Evolutionary conservation across 1,140 invertebrate species (phyloP), one percentile per base, ranked within the genome.

Genomic region (Drosophila yakuba): DNA sequence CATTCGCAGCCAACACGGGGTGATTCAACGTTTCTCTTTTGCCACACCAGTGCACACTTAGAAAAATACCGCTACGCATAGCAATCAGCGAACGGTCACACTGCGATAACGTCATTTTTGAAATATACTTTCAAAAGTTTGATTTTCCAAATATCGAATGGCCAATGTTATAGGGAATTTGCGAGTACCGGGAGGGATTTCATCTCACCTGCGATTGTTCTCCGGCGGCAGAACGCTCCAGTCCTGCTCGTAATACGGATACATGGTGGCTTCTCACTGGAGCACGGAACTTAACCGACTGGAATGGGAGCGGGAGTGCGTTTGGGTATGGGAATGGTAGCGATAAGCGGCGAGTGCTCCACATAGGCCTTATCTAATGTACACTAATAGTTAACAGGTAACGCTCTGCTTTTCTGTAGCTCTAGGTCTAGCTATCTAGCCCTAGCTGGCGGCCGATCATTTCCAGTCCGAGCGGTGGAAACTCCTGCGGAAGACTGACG

Each of bases 171-270:
- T 25, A 6, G n/a, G 25, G 14, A 14, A 41, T 23, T 14, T 1
- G 5, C 8, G 10, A 4, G 2, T 28, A 38, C 10, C 32, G 10
- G 32, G 32, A 8, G 4, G 14, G 28, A 39, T 57, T 11, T 28
- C 4, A 54, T 78, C 85, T 73, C 94, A 96, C 96, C 96, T 96
- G 94, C 96, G 94, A 90, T 97, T 97, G 61, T 96, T 94, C 92
- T 97, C 96, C 44, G 96, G 95, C 69, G 96, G 96, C 80, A 97
- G 93, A 78, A 97, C 95, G 93, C 96, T 96, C 95, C 95, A 96
- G 91, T 97, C 96, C 44, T 94, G 94, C 91, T 97, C 96, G 82
- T 96, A 96, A 93, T 95, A 95, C 57, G 94, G 93, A 93, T 94
- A 95, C 95, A 95, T 95, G 64, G 50, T 60, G 10, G 50, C 32